Percentiles rank a stretch among this genome's conserved stretches.
phyloP scores from a whole-genome alignment of 2,113 vertebrate genomes.

The Psettodes erumei region DNA sequence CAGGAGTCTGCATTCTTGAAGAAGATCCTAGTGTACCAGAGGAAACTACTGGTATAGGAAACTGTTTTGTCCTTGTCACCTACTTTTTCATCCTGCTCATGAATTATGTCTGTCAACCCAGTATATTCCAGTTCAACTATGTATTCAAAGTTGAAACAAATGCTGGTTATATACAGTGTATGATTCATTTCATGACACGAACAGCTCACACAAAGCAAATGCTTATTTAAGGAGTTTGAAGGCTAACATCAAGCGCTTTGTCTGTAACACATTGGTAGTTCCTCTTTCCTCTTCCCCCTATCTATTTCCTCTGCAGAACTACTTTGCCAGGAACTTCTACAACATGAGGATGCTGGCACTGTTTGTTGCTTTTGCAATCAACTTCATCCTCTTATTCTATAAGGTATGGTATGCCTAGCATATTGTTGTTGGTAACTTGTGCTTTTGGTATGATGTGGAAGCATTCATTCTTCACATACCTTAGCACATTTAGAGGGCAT shows the following conservation, averaged over 20 bases:
- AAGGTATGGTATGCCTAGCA: conserved; percentile 86
- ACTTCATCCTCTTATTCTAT: conserved; percentile 98
- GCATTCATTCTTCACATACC: not conserved
- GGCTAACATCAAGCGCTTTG: not conserved
- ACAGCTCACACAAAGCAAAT: not conserved
- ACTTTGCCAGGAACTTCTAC: conserved; percentile 98
- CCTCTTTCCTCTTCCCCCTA: not conserved
- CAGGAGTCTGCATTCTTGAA: conserved; percentile 96
- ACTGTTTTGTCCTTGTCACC: not conserved
- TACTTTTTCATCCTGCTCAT: not conserved
- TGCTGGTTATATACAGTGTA: not conserved
- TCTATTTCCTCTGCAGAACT: conserved; percentile 86
- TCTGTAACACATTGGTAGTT: not conserved
- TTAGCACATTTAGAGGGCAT: not conserved
- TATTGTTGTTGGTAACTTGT: not conserved
- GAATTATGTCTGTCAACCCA: not conserved
- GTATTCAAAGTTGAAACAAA: not conserved
- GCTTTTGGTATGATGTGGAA: not conserved
- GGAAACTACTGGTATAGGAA: conserved; percentile 90
- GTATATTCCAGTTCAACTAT: not conserved
- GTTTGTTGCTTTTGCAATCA: conserved; percentile 97
- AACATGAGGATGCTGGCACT: conserved; percentile 98
- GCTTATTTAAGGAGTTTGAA: not conserved
- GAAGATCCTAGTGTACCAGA: conserved; percentile 95
- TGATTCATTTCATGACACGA: not conserved